Base-by-base conservation (phyloP, 2,888 invertebrate genomes). In the Tetragonula carbonaria region DNA sequence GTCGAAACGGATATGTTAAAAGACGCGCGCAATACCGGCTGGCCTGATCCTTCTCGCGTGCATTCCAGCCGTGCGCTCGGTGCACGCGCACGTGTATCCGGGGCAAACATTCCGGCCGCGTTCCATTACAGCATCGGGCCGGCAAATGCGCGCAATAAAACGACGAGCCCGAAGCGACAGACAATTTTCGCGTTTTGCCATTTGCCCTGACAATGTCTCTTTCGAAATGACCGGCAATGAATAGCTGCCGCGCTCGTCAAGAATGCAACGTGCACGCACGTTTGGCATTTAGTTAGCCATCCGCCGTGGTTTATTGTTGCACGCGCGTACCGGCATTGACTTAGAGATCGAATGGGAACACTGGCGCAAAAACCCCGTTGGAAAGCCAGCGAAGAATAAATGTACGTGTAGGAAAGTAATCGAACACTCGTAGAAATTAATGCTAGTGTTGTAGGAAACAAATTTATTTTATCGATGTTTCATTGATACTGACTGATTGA, bases 151-250 rank as follows among this genome's bases (percentile, higher is more conserved):
- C 65, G 78, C 78, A 78, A 83, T 84, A 84, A 84, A 84, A 78
- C 83, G 55, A 78, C 83, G 55, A 74, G 78, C 74, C 45, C 83
- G 33, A 77, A 84, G 50, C 78, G 84, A 75, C 77, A 67, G 80
- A 80, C 84, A 76, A 85, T 85, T 85, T 85, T 84, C 85, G 38
- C 77, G 79, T 80, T 85, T 84, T 74, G 74, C 70, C 77, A 71
- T 80, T 71, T 57, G 14, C 50, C 21, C 59, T 65, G 74, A 80
- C 80, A 85, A 76, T 80, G 84, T 80, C 76, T 74, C 79, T 77
- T 80, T 85, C 80, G 77, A 80, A 85, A 85, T 85, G 84, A 84
- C 78, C 83, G 68, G 51, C 83, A 73, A 77, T 82, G 83, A 84
- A 84, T 84, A 71, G 74, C 78, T n/a, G 28, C 59, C 83, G 14